Conservation (phyloP, 2,888 invertebrate genomes). For the Dasysyrphus albostriatus region DNA sequence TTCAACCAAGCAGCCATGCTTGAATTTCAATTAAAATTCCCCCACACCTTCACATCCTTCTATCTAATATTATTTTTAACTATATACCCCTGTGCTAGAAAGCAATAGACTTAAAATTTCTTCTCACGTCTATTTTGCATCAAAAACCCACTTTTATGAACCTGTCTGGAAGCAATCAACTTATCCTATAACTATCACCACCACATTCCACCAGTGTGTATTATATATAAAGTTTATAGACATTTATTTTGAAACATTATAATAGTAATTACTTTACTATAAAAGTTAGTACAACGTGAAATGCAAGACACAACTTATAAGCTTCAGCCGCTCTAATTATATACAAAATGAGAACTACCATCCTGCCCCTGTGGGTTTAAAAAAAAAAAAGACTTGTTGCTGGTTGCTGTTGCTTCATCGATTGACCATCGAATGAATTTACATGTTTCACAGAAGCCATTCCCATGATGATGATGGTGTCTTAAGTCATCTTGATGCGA, state of each 20-base stretch:
- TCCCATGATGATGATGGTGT: conserved; percentile 36
- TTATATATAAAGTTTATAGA: conserved; percentile 67
- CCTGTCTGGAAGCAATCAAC: conserved; percentile 44
- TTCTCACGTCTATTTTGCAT: conserved; percentile 69
- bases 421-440: conserved; percentile 40
- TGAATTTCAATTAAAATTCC: conserved; percentile 6
- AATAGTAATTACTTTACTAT: conserved; percentile 68
- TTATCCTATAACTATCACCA: conserved; percentile 56
- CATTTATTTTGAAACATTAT: conserved; percentile 68
- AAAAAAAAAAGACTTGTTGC: conserved; percentile 38
- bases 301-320: conserved; percentile 2
- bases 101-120: conserved; percentile 47
- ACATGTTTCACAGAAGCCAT: conserved; percentile 55
- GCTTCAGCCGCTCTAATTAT: conserved; percentile 65
- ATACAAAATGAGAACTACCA: conserved; percentile 60
- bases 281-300: conserved; percentile 29
- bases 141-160: conserved; percentile 46
- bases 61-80: conserved; percentile 22
- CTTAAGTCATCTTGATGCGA: conserved; percentile 29
- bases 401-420: conserved; percentile 1
- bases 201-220: conserved; percentile 54
- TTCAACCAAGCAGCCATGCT: background rate
- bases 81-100: background rate
- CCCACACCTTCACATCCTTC: conserved; percentile 37
- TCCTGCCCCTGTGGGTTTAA: conserved; percentile 71